Conservation (phyloP, 2,888 invertebrate species). For the Callosobruchus maculatus region DNA sequence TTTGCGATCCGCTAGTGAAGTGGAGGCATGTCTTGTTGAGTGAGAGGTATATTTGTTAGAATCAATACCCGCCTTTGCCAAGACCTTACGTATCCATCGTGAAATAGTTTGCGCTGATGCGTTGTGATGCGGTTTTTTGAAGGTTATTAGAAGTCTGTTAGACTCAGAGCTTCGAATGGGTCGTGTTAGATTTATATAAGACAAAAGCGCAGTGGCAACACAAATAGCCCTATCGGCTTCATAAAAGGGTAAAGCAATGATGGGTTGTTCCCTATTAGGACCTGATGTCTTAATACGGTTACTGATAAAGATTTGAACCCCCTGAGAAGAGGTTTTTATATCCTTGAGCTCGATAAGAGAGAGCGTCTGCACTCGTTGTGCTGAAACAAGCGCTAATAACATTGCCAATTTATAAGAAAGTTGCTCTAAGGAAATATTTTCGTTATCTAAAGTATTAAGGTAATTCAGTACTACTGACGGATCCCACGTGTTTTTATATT, state of each 20-base stretch:
- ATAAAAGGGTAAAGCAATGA: constrained; percentile 15
- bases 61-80: constrained; percentile 23
- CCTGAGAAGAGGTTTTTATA: neutral
- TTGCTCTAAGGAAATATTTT: constrained; percentile 1
- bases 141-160: constrained; percentile 1
- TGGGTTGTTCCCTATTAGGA: constrained; percentile 9
- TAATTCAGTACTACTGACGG: neutral
- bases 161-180: neutral
- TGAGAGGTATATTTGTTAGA: constrained; percentile 22
- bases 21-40: constrained; percentile 28
- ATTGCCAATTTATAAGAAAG: constrained; percentile 8
- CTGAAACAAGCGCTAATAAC: constrained; percentile 11
- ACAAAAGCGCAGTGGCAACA: constrained; percentile 8
- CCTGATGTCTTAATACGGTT: constrained; percentile 14
- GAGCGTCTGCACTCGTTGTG: constrained; percentile 13
- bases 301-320: constrained; percentile 9
- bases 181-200: constrained; percentile 10
- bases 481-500: constrained; percentile 10
- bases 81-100: constrained; percentile 13
- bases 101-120: constrained; percentile 6
- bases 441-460: neutral
- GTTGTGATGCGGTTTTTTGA: neutral
- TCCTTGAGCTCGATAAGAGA: constrained; percentile 6
- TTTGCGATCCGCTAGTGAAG: constrained; percentile 24
- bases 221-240: constrained; percentile 9